Conservation (phyloP, 2,797 vertebrate genomes). For the Pachyuromys duprasi region DNA sequence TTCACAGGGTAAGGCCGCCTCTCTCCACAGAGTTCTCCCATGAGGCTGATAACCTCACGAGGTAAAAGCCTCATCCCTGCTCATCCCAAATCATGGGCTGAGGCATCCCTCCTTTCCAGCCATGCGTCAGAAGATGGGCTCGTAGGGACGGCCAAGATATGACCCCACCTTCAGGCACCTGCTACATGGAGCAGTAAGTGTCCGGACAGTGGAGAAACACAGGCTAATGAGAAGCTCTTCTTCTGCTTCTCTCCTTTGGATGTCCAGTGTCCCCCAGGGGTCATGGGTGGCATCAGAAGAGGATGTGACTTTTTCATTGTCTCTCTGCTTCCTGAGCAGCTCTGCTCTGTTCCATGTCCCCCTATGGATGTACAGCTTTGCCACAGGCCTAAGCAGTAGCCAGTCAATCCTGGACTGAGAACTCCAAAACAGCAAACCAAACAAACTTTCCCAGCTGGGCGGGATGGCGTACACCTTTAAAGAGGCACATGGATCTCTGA, state of each 20-base stretch:
- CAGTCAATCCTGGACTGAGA: background rate
- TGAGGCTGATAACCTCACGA: background rate
- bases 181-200: background rate
- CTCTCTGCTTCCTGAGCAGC: background rate
- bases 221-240: background rate
- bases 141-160: background rate
- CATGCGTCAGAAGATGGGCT: background rate
- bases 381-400: background rate
- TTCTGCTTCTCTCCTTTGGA: background rate
- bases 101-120: background rate
- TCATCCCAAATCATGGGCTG: background rate
- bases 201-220: background rate
- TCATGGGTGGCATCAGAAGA: background rate
- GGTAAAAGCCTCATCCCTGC: background rate
- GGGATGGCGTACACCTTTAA: too few relatives aligned
- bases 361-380: background rate
- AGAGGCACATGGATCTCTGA: too few relatives aligned
- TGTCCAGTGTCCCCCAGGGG: background rate
- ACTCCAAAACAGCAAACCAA: background rate
- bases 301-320: background rate
- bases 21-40: background rate
- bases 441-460: background rate
- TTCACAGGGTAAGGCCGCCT: background rate
- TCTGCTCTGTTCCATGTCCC: background rate
- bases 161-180: background rate